Conservation (phyloP, 2,113 vertebrate species). For the Brachyhypopomus occidentalis region DNA sequence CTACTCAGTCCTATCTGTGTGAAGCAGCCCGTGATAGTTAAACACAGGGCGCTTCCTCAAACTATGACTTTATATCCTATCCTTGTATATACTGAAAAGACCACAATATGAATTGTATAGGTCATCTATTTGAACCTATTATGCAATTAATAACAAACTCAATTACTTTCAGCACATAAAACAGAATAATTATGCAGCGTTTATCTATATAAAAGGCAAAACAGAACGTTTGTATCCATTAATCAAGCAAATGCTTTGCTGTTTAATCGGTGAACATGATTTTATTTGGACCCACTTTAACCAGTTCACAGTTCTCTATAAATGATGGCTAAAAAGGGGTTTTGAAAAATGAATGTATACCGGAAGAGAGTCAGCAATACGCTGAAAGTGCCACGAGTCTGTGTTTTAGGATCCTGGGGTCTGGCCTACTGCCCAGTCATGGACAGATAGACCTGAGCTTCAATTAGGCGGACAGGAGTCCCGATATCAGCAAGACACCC, state of each 20-base stretch:
- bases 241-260: not conserved
- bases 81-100: not conserved
- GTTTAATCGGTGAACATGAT: not conserved
- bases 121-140: not conserved
- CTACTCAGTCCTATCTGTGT: slow-evolving; percentile 60
- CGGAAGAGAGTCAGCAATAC: not conserved
- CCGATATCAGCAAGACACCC: not conserved
- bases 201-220: not conserved
- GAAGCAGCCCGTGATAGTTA: slow-evolving; percentile 31
- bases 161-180: not conserved
- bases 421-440: not conserved
- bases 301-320: not conserved
- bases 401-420: not conserved
- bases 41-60: slow-evolving; percentile 37
- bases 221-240: not conserved
- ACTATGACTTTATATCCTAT: slow-evolving; percentile 12
- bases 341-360: not conserved
- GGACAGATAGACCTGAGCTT: not conserved
- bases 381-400: not conserved
- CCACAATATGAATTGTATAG: not conserved
- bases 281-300: not conserved
- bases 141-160: slow-evolving; percentile 2
- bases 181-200: not conserved
- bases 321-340: not conserved
- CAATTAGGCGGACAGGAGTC: not conserved